phyloP scores from a whole-genome alignment of 2,797 vertebrate species.

The Pangasius macronema region DNA sequence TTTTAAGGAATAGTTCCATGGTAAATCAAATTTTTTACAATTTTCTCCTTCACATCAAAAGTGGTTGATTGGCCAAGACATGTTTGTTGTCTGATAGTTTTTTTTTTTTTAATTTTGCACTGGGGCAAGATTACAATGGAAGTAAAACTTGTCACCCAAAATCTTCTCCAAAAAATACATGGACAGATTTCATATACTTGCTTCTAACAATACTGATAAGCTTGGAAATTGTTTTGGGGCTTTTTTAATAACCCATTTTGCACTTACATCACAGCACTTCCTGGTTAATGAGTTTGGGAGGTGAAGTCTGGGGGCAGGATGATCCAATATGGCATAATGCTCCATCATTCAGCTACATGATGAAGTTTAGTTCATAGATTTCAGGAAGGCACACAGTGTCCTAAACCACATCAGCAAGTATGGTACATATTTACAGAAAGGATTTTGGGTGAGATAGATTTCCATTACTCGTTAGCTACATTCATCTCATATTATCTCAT shows the following conservation, averaged over 20 bases:
- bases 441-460: background rate
- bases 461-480: background rate
- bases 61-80: background rate
- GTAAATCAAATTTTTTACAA: background rate
- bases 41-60: background rate
- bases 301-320: background rate
- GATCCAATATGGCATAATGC: background rate
- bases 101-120: background rate
- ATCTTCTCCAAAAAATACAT: background rate
- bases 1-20: background rate
- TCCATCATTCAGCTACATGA: background rate
- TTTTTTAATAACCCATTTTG: background rate
- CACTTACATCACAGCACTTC: background rate
- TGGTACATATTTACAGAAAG: background rate
- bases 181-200: background rate
- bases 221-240: too few relatives aligned
- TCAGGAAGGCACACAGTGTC: background rate
- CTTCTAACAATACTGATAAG: background rate
- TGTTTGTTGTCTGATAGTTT: background rate
- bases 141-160: background rate
- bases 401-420: background rate
- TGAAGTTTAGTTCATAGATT: background rate
- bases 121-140: background rate
- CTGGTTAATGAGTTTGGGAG: background rate
- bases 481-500: background rate